phyloP scores from a whole-genome alignment of 2,113 vertebrate species.

The Apistogramma diplotaenia region DNA sequence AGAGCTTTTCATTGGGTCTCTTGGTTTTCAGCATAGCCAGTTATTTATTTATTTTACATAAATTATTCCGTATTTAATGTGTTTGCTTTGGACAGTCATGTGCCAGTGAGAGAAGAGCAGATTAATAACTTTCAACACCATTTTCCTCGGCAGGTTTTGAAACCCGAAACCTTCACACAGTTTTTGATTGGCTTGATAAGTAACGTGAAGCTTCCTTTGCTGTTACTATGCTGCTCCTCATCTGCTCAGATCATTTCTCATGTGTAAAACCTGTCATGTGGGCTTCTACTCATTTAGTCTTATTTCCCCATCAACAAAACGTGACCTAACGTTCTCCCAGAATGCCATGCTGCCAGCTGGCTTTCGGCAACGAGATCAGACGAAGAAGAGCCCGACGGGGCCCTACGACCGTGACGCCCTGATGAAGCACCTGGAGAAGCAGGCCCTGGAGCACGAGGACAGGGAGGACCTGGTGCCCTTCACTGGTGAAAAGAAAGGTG shows the following conservation, averaged over 20 bases:
- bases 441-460: constrained; percentile 84
- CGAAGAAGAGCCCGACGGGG: constrained; percentile 89
- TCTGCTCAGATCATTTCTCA: not conserved
- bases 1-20: too few species aligned
- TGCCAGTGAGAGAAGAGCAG: too few species aligned
- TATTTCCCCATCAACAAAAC: constrained; percentile 14
- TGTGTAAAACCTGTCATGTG: not conserved
- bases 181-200: too few species aligned
- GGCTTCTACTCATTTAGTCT: not conserved
- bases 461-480: constrained; percentile 91
- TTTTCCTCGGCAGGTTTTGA: too few species aligned
- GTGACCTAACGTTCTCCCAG: constrained; percentile 66
- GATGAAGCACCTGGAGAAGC: constrained; percentile 88
- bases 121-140: too few species aligned
- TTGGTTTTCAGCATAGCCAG: too few species aligned
- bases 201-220: too few species aligned
- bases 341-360: constrained; percentile 92
- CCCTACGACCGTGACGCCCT: constrained; percentile 85
- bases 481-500: constrained; percentile 92
- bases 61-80: too few species aligned
- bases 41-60: too few species aligned
- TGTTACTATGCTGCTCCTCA: too few species aligned
- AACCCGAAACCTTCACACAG: too few species aligned
- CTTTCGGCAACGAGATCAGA: constrained; percentile 90
- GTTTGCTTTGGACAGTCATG: too few species aligned